A percentile compares a stretch with the other conserved stretches of the same genome.
Evolutionary conservation across 2,888 invertebrate genomes (phyloP).

Genomic region (Scaeva pyrastri): DNA sequence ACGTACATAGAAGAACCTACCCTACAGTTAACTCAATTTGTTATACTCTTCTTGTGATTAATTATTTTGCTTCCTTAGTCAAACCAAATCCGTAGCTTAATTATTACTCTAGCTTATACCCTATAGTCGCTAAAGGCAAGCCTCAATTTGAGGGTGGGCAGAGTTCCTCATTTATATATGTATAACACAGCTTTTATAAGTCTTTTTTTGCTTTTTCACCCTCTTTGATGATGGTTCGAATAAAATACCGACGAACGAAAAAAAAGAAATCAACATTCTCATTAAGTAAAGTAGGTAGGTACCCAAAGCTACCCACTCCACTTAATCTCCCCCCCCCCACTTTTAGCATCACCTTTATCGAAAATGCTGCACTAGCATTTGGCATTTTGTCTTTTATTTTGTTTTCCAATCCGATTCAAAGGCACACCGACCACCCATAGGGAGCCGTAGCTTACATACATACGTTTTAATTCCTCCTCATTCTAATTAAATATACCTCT

Average conservation of each 20-base stretch:
- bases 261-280: background rate
- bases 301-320: background rate
- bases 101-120: background rate
- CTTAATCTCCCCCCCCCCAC: rapidly evolving
- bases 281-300: background rate
- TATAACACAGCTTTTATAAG: background rate
- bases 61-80: constrained; percentile 12
- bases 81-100: constrained; percentile 8
- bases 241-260: background rate
- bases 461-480: background rate
- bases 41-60: constrained; percentile 11
- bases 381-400: background rate
- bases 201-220: background rate
- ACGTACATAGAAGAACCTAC: background rate
- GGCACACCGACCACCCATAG: background rate
- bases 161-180: background rate
- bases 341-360: background rate
- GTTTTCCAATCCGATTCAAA: background rate
- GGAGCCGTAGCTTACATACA: no score
- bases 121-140: constrained; percentile 2
- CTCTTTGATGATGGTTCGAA: background rate
- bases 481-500: constrained; percentile 16
- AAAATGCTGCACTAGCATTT: constrained; percentile 4
- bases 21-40: constrained; percentile 4
- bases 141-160: background rate